phyloP scores from a whole-genome alignment of 2,888 invertebrate species.

The Drosophila mercatorum region DNA sequence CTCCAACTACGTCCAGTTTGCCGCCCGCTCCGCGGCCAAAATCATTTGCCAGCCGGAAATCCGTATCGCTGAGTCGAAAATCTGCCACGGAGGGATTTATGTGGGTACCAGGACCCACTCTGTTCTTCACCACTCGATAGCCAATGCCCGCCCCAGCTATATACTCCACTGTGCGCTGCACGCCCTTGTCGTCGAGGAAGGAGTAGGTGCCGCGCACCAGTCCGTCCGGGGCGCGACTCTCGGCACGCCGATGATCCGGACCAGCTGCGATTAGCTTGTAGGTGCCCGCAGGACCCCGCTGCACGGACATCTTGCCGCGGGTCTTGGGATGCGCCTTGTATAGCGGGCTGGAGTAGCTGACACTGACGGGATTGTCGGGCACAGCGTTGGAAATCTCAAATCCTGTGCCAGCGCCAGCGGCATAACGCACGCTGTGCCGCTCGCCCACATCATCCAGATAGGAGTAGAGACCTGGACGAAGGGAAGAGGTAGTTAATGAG shows the following conservation, averaged over 20 bases:
- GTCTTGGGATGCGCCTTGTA: constrained; percentile 88
- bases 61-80: constrained; percentile 84
- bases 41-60: constrained; percentile 81
- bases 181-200: constrained; percentile 91
- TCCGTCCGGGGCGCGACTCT: constrained; percentile 89
- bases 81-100: constrained; percentile 86
- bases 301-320: constrained; percentile 90
- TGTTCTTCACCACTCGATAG: constrained; percentile 89
- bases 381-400: constrained; percentile 91
- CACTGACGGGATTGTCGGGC: constrained; percentile 87
- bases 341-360: constrained; percentile 88
- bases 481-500: background rate
- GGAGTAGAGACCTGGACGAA: constrained; percentile 87
- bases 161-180: constrained; percentile 91
- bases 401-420: constrained; percentile 90
- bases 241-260: constrained; percentile 90
- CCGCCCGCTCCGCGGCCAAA: constrained; percentile 77
- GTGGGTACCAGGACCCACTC: constrained; percentile 87
- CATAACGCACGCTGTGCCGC: constrained; percentile 90
- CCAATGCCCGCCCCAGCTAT: constrained; percentile 91
- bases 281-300: constrained; percentile 89
- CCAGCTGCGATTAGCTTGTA: constrained; percentile 91
- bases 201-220: constrained; percentile 91
- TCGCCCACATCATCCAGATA: constrained; percentile 91
- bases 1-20: constrained; percentile 53